Percentiles rank a stretch among this genome's conserved stretches.
These are phyloP conservation scores for Cotesia typhae DNA, from an alignment of 1,140 invertebrate genomes.

Conservation along the genomic window DNA sequence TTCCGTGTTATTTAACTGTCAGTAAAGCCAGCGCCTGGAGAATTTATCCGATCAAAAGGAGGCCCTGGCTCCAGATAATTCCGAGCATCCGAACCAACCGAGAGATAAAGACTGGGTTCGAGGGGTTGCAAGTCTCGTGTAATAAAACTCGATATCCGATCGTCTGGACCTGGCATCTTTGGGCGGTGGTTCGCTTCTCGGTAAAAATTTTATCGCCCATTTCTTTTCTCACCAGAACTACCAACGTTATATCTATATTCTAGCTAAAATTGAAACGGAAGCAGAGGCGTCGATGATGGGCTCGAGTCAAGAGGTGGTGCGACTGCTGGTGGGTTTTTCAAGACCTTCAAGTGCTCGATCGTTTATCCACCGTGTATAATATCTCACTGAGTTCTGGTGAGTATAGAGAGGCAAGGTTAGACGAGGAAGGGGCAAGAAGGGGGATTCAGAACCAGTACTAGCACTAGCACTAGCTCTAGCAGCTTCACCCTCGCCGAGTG, in stretches of 20 bases:
- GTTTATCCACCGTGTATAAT: constrained; percentile 54
- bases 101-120: too few relatives aligned
- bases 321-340: constrained; percentile 10
- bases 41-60: background rate
- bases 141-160: constrained; percentile 40
- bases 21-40: background rate
- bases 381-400: constrained; percentile 46
- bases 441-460: too few relatives aligned
- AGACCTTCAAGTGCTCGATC: constrained; percentile 33
- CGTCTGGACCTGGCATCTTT: constrained; percentile 35
- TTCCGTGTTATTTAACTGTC: background rate
- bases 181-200: constrained; percentile 27
- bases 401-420: constrained; percentile 32
- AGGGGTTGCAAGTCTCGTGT: constrained; percentile 22
- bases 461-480: background rate
- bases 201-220: constrained; percentile 33
- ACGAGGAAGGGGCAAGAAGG: too few relatives aligned
- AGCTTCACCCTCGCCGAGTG: too few relatives aligned
- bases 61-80: background rate
- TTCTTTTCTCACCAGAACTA: background rate
- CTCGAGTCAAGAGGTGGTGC: constrained; percentile 18
- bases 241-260: background rate
- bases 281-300: background rate
- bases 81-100: too few relatives aligned
- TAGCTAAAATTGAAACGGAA: background rate